Percentiles rank a stretch among this genome's conserved stretches.
Conservation (phyloP, 1,140 invertebrate species). For the Argopecten irradians region DNA sequence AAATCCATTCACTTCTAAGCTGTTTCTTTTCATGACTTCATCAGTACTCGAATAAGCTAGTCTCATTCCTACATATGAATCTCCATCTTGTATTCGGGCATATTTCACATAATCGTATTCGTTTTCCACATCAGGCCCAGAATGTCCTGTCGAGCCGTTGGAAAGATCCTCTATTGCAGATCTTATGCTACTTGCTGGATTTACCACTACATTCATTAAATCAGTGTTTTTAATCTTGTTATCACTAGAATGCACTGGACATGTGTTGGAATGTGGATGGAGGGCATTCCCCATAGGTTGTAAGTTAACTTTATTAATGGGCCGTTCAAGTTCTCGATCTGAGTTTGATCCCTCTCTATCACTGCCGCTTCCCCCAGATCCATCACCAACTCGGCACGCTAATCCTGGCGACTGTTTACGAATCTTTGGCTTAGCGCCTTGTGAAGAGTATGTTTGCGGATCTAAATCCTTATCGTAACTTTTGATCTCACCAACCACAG, state of each 20-base stretch:
- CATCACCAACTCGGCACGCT: slow-evolving; percentile 69
- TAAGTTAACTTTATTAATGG: background rate
- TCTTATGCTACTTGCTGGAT: background rate
- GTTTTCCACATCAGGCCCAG: slow-evolving; percentile 66
- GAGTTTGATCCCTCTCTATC: slow-evolving; percentile 58
- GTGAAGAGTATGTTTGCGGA: slow-evolving; percentile 53
- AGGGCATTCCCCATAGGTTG: background rate
- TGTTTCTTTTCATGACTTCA: slow-evolving; percentile 61
- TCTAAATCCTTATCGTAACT: slow-evolving; percentile 69
- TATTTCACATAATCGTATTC: slow-evolving; percentile 86
- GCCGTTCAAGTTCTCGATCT: slow-evolving; percentile 54
- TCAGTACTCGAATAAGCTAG: slow-evolving; percentile 79
- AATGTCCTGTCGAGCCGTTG: background rate
- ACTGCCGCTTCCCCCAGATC: slow-evolving; percentile 48
- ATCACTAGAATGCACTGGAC: slow-evolving; percentile 1
- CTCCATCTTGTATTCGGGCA: slow-evolving; percentile 84
- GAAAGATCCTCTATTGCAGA: background rate
- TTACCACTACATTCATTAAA: background rate
- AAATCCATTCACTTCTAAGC: slow-evolving; percentile 55
- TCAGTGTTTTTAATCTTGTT: background rate
- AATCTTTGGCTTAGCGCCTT: slow-evolving; percentile 71
- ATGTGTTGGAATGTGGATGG: background rate
- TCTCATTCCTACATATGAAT: slow-evolving; percentile 88
- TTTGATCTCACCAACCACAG: slow-evolving; percentile 70
- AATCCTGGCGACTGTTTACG: slow-evolving; percentile 74